These are phyloP conservation scores for Mormyrus iriodes DNA, from an alignment of 2,113 vertebrate genomes.

Conservation along the genomic window DNA sequence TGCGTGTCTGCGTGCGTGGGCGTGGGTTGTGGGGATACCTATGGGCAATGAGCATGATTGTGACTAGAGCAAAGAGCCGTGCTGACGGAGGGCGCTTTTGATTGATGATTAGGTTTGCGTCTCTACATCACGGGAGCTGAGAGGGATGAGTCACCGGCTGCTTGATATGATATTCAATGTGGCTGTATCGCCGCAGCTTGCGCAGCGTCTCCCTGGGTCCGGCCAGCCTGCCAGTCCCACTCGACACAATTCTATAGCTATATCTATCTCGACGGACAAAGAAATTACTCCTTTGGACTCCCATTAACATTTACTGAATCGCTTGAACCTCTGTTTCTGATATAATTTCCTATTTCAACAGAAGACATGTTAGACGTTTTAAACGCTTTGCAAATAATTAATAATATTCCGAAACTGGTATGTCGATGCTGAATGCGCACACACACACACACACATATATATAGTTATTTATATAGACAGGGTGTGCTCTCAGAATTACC, in stretches of 20 bases:
- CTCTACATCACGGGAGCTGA: slow-evolving; percentile 48
- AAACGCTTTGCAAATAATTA: neutral
- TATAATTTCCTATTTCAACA: neutral
- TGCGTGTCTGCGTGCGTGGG: neutral
- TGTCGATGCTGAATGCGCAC: neutral
- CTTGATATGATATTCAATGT: slow-evolving; percentile 49
- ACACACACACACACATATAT: neutral
- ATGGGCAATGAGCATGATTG: neutral
- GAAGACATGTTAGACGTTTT: neutral
- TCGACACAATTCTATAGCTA: neutral
- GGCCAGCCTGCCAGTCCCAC: neutral
- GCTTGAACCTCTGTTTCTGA: too few species aligned
- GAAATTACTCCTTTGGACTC: neutral
- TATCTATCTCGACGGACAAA: neutral
- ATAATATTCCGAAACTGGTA: neutral
- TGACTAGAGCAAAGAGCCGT: slow-evolving; percentile 29
- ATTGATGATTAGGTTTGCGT: slow-evolving; percentile 55
- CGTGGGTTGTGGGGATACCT: slow-evolving; percentile 2
- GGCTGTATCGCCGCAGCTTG: slow-evolving; percentile 41
- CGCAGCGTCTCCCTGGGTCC: slow-evolving; percentile 19
- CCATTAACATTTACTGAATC: slow-evolving; percentile 7
- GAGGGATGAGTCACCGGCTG: slow-evolving; percentile 63
- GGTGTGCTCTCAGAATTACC: neutral
- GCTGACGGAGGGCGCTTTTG: slow-evolving; percentile 42
- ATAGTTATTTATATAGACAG: neutral